Percentiles rank a stretch among this genome's conserved stretches.
Conservation (phyloP, 2,113 vertebrate species). For the Puma concolor region DNA sequence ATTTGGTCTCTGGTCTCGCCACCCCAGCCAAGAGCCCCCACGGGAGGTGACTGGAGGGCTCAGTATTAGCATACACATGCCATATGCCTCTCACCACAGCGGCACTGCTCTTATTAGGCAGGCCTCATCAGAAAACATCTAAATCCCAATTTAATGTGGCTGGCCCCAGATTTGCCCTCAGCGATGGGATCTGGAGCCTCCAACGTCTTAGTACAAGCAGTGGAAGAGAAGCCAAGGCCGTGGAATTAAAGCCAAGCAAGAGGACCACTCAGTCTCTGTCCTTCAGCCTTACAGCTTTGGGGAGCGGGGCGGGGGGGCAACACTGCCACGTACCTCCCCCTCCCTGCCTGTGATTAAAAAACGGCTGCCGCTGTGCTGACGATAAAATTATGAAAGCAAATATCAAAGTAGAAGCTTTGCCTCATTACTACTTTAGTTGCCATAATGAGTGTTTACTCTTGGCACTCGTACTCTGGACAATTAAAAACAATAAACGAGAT, state of each 20-base stretch:
- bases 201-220: not conserved
- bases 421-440: not conserved
- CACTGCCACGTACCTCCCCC: fast-evolving
- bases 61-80: fast-evolving
- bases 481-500: not conserved
- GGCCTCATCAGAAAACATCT: not conserved
- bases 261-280: no score
- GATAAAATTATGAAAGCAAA: not conserved
- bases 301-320: fast-evolving
- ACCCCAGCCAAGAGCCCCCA: not conserved
- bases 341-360: not conserved
- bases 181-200: fast-evolving
- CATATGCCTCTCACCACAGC: fast-evolving
- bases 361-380: not conserved
- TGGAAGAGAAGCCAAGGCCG: no score
- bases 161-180: not conserved
- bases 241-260: not conserved
- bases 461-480: not conserved
- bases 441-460: not conserved
- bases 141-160: not conserved
- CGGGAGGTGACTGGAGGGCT: not conserved
- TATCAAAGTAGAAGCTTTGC: not conserved
- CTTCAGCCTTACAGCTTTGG: not conserved
- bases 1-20: not conserved
- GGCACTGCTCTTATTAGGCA: not conserved